phyloP scores from a whole-genome alignment of 2,888 invertebrate species.

The Drosophila acutilabella region DNA sequence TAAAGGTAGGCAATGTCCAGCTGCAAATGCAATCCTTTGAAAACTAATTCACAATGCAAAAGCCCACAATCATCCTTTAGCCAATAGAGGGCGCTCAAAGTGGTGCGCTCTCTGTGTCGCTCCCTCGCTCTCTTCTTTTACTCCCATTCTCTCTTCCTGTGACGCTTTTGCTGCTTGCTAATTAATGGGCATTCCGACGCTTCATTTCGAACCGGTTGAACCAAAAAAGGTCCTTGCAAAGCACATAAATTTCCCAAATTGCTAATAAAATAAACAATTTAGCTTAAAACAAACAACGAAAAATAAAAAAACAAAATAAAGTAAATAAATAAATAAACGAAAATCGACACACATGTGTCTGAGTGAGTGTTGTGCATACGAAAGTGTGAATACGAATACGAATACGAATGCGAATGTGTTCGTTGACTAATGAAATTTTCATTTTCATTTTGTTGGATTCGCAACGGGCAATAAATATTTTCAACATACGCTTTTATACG shows the following conservation, averaged over 20 bases:
- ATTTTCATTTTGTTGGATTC: constrained; percentile 83
- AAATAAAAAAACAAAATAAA: constrained; percentile 8
- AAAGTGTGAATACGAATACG: constrained; percentile 1
- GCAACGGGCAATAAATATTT: constrained; percentile 84
- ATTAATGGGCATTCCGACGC: constrained; percentile 77
- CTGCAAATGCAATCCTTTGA: constrained; percentile 37
- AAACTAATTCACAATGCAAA: constrained; percentile 28
- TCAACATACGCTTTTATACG: constrained; percentile 81
- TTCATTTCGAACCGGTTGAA: constrained; percentile 63
- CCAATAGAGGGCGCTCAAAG: constrained; percentile 59
- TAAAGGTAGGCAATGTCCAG: constrained; percentile 69
- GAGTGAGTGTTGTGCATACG: constrained; percentile 19
- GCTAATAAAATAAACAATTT: constrained; percentile 82
- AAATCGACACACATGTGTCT: constrained; percentile 30
- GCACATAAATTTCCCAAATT: constrained; percentile 76
- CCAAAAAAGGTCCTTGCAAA: constrained; percentile 24
- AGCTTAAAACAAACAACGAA: constrained; percentile 62
- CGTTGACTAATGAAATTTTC: constrained; percentile 81
- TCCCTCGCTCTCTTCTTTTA: background rate
- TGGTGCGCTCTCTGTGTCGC: background rate
- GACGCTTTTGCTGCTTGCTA: constrained; percentile 49
- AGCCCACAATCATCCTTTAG: constrained; percentile 23
- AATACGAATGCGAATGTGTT: constrained; percentile 17
- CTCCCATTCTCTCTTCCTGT: background rate
- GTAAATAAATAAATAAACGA: constrained; percentile 10